Conservation (phyloP, 2,113 vertebrate genomes). For the Pangasianodon gigas region DNA sequence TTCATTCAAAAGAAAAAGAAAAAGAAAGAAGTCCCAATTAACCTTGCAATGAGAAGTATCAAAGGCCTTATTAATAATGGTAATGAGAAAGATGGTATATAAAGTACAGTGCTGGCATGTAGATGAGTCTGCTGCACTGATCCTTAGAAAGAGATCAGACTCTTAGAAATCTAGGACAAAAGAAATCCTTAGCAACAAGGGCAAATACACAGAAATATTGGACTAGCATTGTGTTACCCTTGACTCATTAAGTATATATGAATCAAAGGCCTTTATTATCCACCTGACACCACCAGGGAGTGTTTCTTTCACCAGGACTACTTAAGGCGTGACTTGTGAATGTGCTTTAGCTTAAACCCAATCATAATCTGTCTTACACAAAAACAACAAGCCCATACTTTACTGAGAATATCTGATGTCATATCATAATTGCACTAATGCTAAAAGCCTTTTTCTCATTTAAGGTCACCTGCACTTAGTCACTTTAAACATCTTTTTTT, state of each 20-base stretch:
- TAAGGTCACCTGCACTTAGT: constrained; percentile 67
- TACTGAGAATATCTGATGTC: constrained; percentile 75
- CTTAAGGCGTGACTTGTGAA: constrained; percentile 75
- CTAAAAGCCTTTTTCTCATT: constrained; percentile 66
- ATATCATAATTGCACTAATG: constrained; percentile 80
- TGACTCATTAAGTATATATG: constrained; percentile 77
- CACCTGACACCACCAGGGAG: constrained; percentile 70
- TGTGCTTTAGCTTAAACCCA: constrained; percentile 70
- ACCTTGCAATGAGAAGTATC: constrained; percentile 90
- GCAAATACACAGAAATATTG: constrained; percentile 69
- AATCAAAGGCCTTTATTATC: constrained; percentile 77
- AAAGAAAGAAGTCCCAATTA: constrained; percentile 88
- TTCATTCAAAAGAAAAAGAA: constrained; percentile 76
- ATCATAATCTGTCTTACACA: constrained; percentile 80
- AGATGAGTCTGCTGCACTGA: constrained; percentile 79
- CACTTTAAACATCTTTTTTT: constrained; percentile 70
- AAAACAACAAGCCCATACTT: constrained; percentile 81
- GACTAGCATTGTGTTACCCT: constrained; percentile 62
- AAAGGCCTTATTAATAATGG: constrained; percentile 84
- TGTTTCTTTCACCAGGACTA: constrained; percentile 71
- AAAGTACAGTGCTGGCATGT: constrained; percentile 85
- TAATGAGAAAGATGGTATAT: constrained; percentile 88
- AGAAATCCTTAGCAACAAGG: constrained; percentile 69
- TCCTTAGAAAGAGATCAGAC: constrained; percentile 31
- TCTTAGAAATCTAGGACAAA: constrained; percentile 54